Base-by-base conservation (phyloP, 1,140 invertebrate species). In the Diachasma alloeum region DNA sequence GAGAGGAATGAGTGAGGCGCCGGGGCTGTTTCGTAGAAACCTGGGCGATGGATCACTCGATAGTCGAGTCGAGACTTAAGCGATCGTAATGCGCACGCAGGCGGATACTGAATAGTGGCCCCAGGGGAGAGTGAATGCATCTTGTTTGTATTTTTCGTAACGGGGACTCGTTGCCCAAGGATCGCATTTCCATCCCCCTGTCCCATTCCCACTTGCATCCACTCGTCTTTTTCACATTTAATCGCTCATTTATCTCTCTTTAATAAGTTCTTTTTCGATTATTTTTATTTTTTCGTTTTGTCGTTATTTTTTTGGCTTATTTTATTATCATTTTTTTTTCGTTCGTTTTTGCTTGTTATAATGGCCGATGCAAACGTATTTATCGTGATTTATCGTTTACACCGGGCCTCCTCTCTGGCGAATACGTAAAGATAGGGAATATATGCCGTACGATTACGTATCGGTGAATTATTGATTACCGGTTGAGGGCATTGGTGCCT, bases 331-430 rank as follows among this genome's bases (percentile, higher is more conserved):
- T 48, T 68, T 67, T 69, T 72, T 74, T 39, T 68, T 59, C 72
- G 4, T 74, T 78, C 72, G 6, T 74, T 78, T 74, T 73, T 63
- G 72, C 79, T 81, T 85, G 84, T 83, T 86, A 86, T 87, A 87
- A 86, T 87, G 85, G 85, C 79, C 75, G 79, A 37, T 77, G 82
- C 85, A 88, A 87, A 88, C 82, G 85, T 88, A 88, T 87, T 88
- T 88, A 87, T 87, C 86, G 84, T 88, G 87, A 88, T 88, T 88
- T 87, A 88, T 88, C 81, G 86, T 88, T 88, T 87, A 88, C 85
- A 88, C 84, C 84, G 82, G 39, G 82, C 78, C 78, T 81, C 76
- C 78, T 82, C 78, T 82, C 75, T 76, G 46, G 24, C 69, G 68
- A 71, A 78, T 56, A 68, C 66, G 66, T 48, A 37, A 63, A 72